Evolutionary conservation across 2,797 vertebrate genomes (phyloP).

Genomic region (Anomalospiza imberbis): DNA sequence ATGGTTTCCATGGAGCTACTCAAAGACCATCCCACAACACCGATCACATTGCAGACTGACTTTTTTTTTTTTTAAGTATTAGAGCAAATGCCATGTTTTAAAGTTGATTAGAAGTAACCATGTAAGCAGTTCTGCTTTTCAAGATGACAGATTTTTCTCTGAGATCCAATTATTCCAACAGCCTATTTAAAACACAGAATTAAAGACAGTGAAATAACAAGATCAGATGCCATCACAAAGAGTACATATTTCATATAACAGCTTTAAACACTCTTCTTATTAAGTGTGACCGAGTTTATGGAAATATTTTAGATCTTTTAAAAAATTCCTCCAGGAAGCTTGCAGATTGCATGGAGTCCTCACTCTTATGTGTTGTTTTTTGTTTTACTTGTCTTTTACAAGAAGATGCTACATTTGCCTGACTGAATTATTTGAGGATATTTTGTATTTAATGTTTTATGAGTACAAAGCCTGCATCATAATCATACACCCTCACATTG

Average conservation of each 20-base stretch:
- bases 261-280: neutral
- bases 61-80: neutral
- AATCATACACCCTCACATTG: neutral
- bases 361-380: neutral
- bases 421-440: neutral
- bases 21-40: neutral
- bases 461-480: neutral
- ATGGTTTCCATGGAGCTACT: neutral
- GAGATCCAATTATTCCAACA: constrained; percentile 20
- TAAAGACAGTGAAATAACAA: constrained; percentile 8
- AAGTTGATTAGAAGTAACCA: constrained; percentile 39
- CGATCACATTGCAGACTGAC: neutral
- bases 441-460: neutral
- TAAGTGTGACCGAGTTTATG: neutral
- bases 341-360: neutral
- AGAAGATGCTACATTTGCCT: neutral
- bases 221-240: constrained; percentile 14
- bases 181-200: constrained; percentile 9
- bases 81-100: neutral
- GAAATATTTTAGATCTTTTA: neutral
- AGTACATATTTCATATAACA: neutral
- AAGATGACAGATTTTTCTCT: constrained; percentile 14
- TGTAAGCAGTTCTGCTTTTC: constrained; percentile 19
- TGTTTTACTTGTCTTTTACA: neutral
- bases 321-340: neutral